Evolutionary conservation across 2,888 invertebrate species (phyloP), one percentile per base, ranked within the genome.

Genomic region (Idaea straminata): DNA sequence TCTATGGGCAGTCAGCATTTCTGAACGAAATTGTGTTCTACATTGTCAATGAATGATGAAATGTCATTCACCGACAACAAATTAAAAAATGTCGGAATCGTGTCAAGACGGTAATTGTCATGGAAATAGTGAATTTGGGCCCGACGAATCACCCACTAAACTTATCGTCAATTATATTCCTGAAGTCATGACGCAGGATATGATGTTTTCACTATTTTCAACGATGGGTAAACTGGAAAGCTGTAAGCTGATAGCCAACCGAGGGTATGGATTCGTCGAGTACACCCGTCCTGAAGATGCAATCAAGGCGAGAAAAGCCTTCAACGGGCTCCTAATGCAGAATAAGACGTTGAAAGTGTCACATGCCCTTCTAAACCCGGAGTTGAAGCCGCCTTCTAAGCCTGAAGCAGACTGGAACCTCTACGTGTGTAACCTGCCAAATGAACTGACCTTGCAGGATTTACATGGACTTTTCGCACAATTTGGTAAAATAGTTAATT

Each of bases 41-140:
- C 81, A 76, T 81, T 83, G 86, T 84, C 83, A 85, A 79, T 80
- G 77, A 76, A 79, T 80, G 77, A 76, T 78, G 78, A 91, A 92
- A 92, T 93, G 93, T 93, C 93, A 92, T 89, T 90, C 87, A 83
- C 87, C 89, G 91, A 91, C 93, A 93, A 93, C 93, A 92, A 74
- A 92, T 92, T 93, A 92, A 93, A 93, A 93, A 93, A 93, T 93
- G 93, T 93, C 93, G 93, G 93, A 93, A 90, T 92, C 93, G 93
- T 93, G 93, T 93, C 93, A 93, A 89, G 93, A 92, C 91, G 92
- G 89, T 92, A 93, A 91, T 92, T 92, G 93, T 92, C 93, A 93
- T 86, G 93, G 91, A 91, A 91, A 83, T 91, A 91, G 86, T 85
- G 93, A 93, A 88, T 91, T 84, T 91, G 89, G 92, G 83, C 87